A percentile compares a stretch with the other conserved stretches of the same genome.
phyloP scores from a whole-genome alignment of 2,113 vertebrate species.

The Micromys minutus region DNA sequence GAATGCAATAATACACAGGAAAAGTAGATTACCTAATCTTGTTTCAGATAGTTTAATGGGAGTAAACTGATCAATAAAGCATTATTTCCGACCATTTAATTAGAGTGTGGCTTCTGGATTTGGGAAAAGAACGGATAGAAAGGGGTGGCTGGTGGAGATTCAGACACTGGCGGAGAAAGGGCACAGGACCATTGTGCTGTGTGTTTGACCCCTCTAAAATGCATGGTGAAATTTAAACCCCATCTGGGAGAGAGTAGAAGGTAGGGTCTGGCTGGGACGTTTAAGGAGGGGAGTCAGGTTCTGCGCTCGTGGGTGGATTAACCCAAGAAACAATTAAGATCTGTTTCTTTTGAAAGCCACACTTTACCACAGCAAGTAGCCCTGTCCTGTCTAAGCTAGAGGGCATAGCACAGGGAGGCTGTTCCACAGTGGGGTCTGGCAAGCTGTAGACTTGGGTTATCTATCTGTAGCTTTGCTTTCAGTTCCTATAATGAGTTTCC shows the following conservation, averaged over 20 bases:
- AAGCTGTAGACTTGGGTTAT: background rate
- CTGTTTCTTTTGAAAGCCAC: background rate
- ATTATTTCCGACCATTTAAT: background rate
- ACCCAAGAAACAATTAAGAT: background rate
- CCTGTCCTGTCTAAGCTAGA: background rate
- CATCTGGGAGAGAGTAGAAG: background rate
- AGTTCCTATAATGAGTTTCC: background rate
- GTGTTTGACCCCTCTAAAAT: background rate
- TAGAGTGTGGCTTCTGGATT: background rate
- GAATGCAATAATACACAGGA: constrained; percentile 1
- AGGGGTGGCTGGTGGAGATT: background rate
- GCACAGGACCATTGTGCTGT: background rate
- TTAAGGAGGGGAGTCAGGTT: background rate
- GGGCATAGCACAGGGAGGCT: background rate
- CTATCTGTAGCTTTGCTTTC: background rate
- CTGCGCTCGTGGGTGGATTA: background rate
- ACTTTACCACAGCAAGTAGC: background rate
- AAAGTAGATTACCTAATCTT: background rate
- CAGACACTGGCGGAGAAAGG: background rate
- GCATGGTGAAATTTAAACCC: background rate
- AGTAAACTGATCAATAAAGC: background rate
- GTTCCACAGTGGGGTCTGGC: too few relatives aligned
- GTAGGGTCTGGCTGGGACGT: too few relatives aligned
- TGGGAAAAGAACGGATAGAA: background rate
- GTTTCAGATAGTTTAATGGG: background rate